Evolutionary conservation across 2,888 invertebrate species (phyloP).

Genomic region (Heliconius ismenius): DNA sequence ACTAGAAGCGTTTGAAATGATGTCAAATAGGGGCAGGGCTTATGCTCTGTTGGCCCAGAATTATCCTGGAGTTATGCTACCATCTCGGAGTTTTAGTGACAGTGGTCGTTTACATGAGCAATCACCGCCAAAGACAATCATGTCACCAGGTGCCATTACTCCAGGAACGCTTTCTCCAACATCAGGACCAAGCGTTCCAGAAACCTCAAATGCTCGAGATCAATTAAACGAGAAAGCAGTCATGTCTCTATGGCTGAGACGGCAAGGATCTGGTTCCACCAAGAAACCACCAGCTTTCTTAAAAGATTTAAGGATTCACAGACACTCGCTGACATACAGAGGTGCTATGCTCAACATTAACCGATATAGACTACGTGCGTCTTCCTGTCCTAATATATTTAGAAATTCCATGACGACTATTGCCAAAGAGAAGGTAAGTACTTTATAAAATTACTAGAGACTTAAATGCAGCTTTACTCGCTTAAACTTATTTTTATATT

Average conservation of each 20-base stretch:
- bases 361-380: constrained; percentile 89
- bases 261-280: constrained; percentile 70
- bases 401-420: constrained; percentile 92
- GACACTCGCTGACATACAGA: constrained; percentile 90
- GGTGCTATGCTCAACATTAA: constrained; percentile 93
- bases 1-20: constrained; percentile 87
- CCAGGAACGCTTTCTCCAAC: constrained; percentile 62
- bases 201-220: constrained; percentile 47
- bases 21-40: constrained; percentile 86
- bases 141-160: constrained; percentile 59
- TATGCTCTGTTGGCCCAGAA: constrained; percentile 88
- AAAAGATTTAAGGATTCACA: constrained; percentile 87
- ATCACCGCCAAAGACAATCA: constrained; percentile 63
- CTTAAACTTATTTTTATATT: too few species aligned
- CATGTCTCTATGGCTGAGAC: constrained; percentile 81
- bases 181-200: constrained; percentile 52
- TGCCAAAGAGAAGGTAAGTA: constrained; percentile 86
- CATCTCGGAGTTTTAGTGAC: constrained; percentile 88
- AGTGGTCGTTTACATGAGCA: constrained; percentile 72
- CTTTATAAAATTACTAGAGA: neutral
- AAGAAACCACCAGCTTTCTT: constrained; percentile 85
- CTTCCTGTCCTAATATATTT: constrained; percentile 95
- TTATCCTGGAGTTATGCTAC: constrained; percentile 87
- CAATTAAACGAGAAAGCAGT: constrained; percentile 73
- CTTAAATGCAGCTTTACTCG: too few species aligned